A percentile compares a stretch with the other conserved stretches of the same genome.
Evolutionary conservation across 30 jellyfish, hydroid and myxozoan genomes (phyloP).

Genomic region (Catostylus mosaicus): DNA sequence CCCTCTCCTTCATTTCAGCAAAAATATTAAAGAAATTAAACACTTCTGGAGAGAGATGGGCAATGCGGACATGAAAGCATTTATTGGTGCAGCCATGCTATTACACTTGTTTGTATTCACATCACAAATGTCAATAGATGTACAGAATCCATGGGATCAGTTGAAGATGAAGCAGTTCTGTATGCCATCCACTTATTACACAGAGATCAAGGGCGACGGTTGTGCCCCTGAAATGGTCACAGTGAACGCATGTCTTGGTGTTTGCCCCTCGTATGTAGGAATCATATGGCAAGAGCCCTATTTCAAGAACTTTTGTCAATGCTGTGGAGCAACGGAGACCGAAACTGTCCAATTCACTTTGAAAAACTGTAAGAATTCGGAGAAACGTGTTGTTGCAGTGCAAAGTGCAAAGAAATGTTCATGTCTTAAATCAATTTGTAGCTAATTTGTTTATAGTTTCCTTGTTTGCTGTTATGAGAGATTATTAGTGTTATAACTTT

Average conservation of each 20-base stretch:
- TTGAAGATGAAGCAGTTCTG: slow-evolving; percentile 44
- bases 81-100: background rate
- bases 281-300: slow-evolving; percentile 40
- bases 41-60: background rate
- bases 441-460: background rate
- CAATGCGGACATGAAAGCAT: background rate
- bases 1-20: no score
- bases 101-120: background rate
- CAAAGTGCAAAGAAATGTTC: slow-evolving; percentile 49
- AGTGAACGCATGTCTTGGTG: slow-evolving; percentile 70
- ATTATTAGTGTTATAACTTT: no score
- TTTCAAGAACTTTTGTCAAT: slow-evolving; percentile 37
- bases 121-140: background rate
- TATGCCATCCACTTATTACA: slow-evolving; percentile 5
- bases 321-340: slow-evolving; percentile 49
- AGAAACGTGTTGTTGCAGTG: slow-evolving; percentile 11
- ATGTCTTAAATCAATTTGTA: slow-evolving; percentile 13
- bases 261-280: slow-evolving; percentile 61
- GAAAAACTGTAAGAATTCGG: slow-evolving; percentile 12
- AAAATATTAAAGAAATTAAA: background rate
- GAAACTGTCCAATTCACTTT: slow-evolving; percentile 10
- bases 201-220: slow-evolving; percentile 24
- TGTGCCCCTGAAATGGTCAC: slow-evolving; percentile 48
- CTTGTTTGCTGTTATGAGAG: no score
- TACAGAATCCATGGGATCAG: slow-evolving; percentile 20